These are phyloP conservation scores for Poeciliopsis gracilis DNA, from an alignment of 2,797 vertebrate species.

Conservation along the genomic window DNA sequence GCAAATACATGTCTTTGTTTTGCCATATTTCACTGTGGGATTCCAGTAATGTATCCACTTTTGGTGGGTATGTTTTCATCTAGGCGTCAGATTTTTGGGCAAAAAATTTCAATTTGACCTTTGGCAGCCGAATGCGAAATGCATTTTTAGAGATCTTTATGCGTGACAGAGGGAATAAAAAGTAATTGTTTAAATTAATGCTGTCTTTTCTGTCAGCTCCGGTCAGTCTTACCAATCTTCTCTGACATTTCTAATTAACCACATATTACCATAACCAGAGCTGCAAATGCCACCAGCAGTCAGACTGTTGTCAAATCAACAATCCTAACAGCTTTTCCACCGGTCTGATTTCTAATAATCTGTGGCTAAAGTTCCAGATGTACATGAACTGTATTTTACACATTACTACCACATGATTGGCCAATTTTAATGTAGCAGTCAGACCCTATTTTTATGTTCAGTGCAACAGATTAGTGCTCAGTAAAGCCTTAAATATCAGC, in stretches of 20 bases:
- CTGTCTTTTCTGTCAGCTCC: slow-evolving; percentile 16
- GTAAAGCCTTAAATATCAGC: background rate
- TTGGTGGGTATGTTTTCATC: background rate
- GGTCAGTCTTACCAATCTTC: slow-evolving; percentile 5
- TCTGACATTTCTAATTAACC: background rate
- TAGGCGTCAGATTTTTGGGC: slow-evolving; percentile 3
- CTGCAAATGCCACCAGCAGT: slow-evolving; percentile 4
- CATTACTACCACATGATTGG: background rate
- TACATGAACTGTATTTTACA: background rate
- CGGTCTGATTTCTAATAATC: background rate
- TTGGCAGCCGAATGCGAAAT: slow-evolving; percentile 5
- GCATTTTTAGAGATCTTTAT: slow-evolving; percentile 8
- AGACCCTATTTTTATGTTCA: background rate
- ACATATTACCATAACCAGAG: slow-evolving; percentile 1
- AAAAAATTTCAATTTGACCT: background rate
- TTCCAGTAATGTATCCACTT: slow-evolving; percentile 3
- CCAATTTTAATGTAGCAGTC: background rate
- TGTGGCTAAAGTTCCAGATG: background rate
- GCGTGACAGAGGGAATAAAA: slow-evolving; percentile 4
- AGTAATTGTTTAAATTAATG: background rate
- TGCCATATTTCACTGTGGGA: background rate
- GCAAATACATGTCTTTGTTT: background rate
- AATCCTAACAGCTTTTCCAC: background rate
- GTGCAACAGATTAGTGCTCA: background rate
- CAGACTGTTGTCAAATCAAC: background rate